Percentiles rank a stretch among this genome's conserved stretches.
These are phyloP conservation scores for Agrochola circellaris DNA, from an alignment of 2,888 invertebrate species.

Conservation along the genomic window DNA sequence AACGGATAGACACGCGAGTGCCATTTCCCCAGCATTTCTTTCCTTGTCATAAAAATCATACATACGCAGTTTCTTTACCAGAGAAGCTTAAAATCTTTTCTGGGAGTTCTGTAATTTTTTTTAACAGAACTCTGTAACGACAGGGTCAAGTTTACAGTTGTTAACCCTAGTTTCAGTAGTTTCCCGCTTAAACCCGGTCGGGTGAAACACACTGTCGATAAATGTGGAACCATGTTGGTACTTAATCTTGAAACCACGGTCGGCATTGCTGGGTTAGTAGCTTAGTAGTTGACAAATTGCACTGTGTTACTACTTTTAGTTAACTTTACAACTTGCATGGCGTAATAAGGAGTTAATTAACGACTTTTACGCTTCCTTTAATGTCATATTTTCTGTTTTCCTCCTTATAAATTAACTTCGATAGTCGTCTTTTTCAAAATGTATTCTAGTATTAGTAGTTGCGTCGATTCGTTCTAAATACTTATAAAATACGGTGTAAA, in stretches of 20 bases:
- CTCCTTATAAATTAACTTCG: not conserved
- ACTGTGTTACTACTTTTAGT: slow-evolving; percentile 24
- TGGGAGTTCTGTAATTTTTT: not conserved
- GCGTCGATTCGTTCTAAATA: slow-evolving; percentile 8
- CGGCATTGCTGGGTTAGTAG: slow-evolving; percentile 33
- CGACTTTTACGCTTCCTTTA: not conserved
- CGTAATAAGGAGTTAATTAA: slow-evolving; percentile 18
- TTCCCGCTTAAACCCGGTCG: slow-evolving; percentile 8
- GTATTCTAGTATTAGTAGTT: not conserved
- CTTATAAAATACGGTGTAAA: slow-evolving; percentile 11
- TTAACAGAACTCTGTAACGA: not conserved
- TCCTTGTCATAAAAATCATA: slow-evolving; percentile 2
- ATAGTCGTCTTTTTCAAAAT: not conserved
- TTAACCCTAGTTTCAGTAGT: slow-evolving; percentile 17
- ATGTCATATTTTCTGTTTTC: not conserved
- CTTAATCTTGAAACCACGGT: slow-evolving; percentile 41
- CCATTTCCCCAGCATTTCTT: slow-evolving; percentile 37
- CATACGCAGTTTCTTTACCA: not conserved
- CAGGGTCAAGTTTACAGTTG: slow-evolving; percentile 22
- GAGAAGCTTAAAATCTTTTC: not conserved
- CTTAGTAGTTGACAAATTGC: slow-evolving; percentile 45
- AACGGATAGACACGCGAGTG: slow-evolving; percentile 38
- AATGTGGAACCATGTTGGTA: slow-evolving; percentile 18
- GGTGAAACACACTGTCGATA: slow-evolving; percentile 25
- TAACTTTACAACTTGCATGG: slow-evolving; percentile 25